phyloP scores from a whole-genome alignment of 2,113 vertebrate species.

The Odocoileus hemionus region DNA sequence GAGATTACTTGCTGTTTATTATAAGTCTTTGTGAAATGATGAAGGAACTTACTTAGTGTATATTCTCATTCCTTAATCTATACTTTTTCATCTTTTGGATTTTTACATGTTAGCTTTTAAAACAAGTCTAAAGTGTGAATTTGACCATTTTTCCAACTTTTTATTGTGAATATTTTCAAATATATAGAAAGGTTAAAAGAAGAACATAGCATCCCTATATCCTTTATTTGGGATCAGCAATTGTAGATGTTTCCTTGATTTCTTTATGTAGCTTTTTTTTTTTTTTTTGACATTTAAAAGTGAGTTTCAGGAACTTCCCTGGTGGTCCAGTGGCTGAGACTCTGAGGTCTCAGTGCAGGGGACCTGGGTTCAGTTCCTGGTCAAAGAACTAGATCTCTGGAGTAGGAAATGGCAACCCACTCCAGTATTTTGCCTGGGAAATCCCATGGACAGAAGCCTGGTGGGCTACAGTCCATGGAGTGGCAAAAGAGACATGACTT shows the following conservation, averaged over 20 bases:
- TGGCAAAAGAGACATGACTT: no score
- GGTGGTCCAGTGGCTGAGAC: neutral
- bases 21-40: neutral
- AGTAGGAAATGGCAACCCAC: no score
- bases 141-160: neutral
- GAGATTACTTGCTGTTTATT: neutral
- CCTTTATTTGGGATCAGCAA: neutral
- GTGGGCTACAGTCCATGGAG: no score
- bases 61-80: neutral
- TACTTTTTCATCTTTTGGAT: neutral
- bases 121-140: neutral
- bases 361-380: neutral
- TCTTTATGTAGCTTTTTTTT: neutral
- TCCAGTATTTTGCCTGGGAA: no score
- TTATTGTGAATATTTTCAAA: neutral
- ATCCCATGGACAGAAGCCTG: no score
- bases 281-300: neutral
- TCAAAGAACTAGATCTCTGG: neutral
- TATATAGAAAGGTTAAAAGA: neutral
- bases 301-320: neutral
- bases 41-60: neutral
- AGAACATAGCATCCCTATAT: neutral
- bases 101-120: slow-evolving; percentile 3
- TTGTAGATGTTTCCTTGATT: slow-evolving; percentile 3
- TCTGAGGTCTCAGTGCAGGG: neutral